A percentile compares a stretch with the other conserved stretches of the same genome.
Evolutionary conservation across 2,888 invertebrate genomes (phyloP).

Genomic region (Operophtera brumata): DNA sequence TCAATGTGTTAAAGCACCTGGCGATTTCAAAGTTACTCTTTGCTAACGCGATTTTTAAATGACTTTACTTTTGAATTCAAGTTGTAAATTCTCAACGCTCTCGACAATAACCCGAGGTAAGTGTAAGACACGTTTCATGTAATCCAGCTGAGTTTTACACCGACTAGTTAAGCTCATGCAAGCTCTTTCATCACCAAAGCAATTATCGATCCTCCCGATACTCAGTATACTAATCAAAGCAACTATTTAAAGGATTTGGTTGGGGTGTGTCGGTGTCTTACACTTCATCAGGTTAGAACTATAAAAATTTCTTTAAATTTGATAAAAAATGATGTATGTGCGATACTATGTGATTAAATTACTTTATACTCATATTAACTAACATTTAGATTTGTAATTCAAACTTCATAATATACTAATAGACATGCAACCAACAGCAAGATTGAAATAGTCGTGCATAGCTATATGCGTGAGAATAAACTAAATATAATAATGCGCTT

Average conservation of each 20-base stretch:
- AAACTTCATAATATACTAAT: conserved; percentile 61
- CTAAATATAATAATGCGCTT: conserved; percentile 63
- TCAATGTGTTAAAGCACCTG: conserved; percentile 67
- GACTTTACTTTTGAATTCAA: conserved; percentile 36
- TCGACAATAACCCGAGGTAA: conserved; percentile 73
- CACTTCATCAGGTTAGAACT: conserved; percentile 67
- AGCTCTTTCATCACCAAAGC: conserved; percentile 48
- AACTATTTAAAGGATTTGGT: conserved; percentile 45
- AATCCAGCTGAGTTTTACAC: conserved; percentile 44
- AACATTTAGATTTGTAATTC: conserved; percentile 68
- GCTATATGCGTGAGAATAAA: conserved; percentile 78
- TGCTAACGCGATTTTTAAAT: conserved; percentile 42
- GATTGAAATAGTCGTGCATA: conserved; percentile 76
- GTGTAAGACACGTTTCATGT: conserved; percentile 67
- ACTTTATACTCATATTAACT: conserved; percentile 61
- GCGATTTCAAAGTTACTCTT: conserved; percentile 36
- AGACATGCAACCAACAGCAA: conserved; percentile 77
- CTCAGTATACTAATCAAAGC: conserved; percentile 46
- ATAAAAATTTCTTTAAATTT: conserved; percentile 62
- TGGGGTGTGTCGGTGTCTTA: conserved; percentile 61
- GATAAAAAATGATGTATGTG: conserved; percentile 74
- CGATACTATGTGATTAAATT: conserved; percentile 73
- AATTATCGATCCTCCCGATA: conserved; percentile 48
- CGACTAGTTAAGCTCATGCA: conserved; percentile 63
- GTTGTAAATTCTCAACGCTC: conserved; percentile 81